Evolutionary conservation across 2,888 invertebrate species (phyloP).

Genomic region (Fissipunctia ypsillon): DNA sequence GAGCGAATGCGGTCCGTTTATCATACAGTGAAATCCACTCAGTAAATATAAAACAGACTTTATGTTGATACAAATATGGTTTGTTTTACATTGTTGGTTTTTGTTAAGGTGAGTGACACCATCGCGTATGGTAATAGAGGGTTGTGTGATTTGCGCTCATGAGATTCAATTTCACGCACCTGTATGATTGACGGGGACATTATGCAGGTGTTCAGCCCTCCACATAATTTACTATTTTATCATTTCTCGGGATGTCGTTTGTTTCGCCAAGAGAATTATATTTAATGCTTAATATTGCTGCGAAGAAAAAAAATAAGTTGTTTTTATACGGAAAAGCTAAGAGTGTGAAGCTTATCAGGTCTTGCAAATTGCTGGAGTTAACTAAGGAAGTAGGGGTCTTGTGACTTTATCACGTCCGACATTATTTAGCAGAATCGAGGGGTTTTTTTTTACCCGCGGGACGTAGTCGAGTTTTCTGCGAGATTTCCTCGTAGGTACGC

Average conservation of each 20-base stretch:
- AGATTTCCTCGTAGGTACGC: constrained; percentile 40
- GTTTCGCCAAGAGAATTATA: constrained; percentile 65
- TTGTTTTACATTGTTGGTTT: constrained; percentile 57
- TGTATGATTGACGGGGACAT: constrained; percentile 87
- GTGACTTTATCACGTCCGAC: constrained; percentile 61
- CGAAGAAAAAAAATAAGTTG: constrained; percentile 20
- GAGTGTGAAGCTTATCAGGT: constrained; percentile 56
- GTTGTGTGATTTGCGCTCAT: constrained; percentile 87
- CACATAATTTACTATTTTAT: constrained; percentile 84
- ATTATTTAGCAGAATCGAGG: constrained; percentile 61
- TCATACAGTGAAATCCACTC: constrained; percentile 65
- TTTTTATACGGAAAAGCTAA: constrained; percentile 33
- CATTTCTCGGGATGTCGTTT: constrained; percentile 75
- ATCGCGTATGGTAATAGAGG: constrained; percentile 80
- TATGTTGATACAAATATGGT: constrained; percentile 63
- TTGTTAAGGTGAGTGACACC: constrained; percentile 72
- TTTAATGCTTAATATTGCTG: constrained; percentile 48
- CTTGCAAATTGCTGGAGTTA: constrained; percentile 56
- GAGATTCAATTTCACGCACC: constrained; percentile 88
- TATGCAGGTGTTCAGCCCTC: constrained; percentile 83
- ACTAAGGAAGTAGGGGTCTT: constrained; percentile 49
- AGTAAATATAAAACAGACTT: constrained; percentile 57
- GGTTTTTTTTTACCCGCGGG: constrained; percentile 47
- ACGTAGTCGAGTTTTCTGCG: constrained; percentile 40
- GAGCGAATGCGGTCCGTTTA: constrained; percentile 69